These are phyloP conservation scores for Sceloporus undulatus DNA, from an alignment of 2,113 vertebrate genomes.

Conservation along the genomic window DNA sequence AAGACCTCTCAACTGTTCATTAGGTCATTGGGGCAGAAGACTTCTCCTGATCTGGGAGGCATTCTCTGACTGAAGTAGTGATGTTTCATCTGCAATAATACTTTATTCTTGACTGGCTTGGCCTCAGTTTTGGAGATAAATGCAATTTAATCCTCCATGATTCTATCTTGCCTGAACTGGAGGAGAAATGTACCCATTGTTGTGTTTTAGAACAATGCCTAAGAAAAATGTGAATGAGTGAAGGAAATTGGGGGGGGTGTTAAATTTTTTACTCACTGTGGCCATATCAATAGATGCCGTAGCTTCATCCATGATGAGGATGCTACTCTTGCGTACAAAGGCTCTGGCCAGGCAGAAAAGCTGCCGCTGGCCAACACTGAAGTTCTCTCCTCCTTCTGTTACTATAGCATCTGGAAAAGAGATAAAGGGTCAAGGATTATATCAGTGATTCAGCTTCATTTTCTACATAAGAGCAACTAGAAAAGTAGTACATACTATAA, in stretches of 20 bases:
- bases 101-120: neutral
- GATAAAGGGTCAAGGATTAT: neutral
- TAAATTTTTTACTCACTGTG: slow-evolving; percentile 82
- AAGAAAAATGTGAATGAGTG: neutral
- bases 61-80: too few relatives aligned
- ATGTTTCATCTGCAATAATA: neutral
- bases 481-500: neutral
- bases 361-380: slow-evolving; percentile 96
- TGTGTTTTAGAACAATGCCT: neutral
- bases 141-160: neutral
- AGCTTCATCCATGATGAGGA: slow-evolving; percentile 99
- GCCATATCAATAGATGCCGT: slow-evolving; percentile 99
- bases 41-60: neutral
- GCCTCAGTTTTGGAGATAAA: neutral
- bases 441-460: neutral
- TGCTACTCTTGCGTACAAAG: slow-evolving; percentile 97
- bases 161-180: neutral
- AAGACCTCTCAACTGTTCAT: neutral
- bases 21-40: neutral
- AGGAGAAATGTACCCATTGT: neutral
- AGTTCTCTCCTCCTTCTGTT: slow-evolving; percentile 97
- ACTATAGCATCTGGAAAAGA: slow-evolving; percentile 86
- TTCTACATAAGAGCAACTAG: neutral
- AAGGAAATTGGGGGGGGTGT: too few relatives aligned
- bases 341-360: slow-evolving; percentile 96